Evolutionary conservation across 2,113 vertebrate species (phyloP).

Genomic region (Saccopteryx leptura): DNA sequence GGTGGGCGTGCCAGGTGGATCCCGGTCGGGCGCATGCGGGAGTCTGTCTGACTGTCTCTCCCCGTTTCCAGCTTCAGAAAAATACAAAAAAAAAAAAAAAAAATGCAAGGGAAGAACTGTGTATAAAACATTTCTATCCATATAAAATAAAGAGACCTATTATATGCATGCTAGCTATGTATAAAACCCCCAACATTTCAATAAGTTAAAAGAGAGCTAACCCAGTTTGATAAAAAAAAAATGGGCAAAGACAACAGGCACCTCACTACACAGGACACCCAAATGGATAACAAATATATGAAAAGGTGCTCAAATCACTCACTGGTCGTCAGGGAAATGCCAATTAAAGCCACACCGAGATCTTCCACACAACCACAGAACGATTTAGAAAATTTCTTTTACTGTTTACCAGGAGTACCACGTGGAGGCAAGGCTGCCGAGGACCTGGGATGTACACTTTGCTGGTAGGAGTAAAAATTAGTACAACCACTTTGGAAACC

Average conservation of each 20-base stretch:
- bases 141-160: background rate
- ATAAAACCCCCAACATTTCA: conserved; percentile 2
- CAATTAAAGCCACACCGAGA: background rate
- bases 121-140: background rate
- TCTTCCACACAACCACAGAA: background rate
- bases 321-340: background rate
- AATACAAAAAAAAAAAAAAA: too few species aligned
- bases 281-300: background rate
- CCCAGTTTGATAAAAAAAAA: background rate
- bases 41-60: too few species aligned
- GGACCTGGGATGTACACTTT: background rate
- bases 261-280: background rate
- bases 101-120: background rate
- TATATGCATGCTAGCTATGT: background rate
- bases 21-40: too few species aligned
- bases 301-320: background rate
- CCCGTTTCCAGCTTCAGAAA: too few species aligned
- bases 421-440: background rate
- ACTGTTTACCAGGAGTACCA: background rate
- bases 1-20: too few species aligned
- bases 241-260: conserved; percentile 6
- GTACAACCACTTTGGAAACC: background rate
- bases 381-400: too few species aligned
- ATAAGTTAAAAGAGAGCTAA: background rate
- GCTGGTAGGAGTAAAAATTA: background rate